Evolutionary conservation across 2,113 vertebrate genomes (phyloP), one percentile per base, ranked within the genome.

Genomic region (Oreamnos americanus): DNA sequence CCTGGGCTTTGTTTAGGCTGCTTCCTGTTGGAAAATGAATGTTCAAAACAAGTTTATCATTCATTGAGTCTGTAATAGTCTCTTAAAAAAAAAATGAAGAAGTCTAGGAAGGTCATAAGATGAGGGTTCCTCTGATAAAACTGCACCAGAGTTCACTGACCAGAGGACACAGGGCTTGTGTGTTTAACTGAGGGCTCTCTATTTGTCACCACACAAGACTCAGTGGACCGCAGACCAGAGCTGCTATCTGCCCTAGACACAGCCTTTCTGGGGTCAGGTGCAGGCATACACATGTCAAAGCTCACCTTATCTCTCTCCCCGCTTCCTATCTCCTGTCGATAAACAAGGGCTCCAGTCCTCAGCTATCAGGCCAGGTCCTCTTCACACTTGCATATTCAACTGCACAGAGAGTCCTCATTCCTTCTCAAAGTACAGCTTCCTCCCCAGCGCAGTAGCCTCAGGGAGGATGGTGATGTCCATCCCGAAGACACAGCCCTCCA

Each of bases 291-390:
- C 82, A 64, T 16, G 12, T 30, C 71, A 97, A 92, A 96, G 96
- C 60, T 84, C 4, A 7, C 26, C 45, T 95, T 98, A 98, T 98
- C 98, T 95, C 67, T 3, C 47, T 78, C 53, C 87, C 91, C 10
- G 33, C 96, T 67, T 89, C 97, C 90, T 98, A 98, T 98, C 97
- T 97, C 39, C 33, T 82, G 47, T 25, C 87, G 97, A 98, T 96
- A 98, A 97, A 74, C 47, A 76, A 95, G 94, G 97, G 96, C 97
- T 97, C 96, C 91, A 49, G 96, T 36, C 89, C 84, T 76, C 4
- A n/a, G 76, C 87, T 98, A 95, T 97, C 98, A 95, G 97, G 39
- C 96, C 89, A 78, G 89, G n/a, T 57, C 82, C 81, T 92, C 90
- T 71, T 97, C 89, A 92, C 96, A 96, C 47, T 2, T 1, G 84